Evolutionary conservation across 2,888 invertebrate genomes (phyloP), one percentile per base, ranked within the genome.

Genomic region (Lasiommata megera): DNA sequence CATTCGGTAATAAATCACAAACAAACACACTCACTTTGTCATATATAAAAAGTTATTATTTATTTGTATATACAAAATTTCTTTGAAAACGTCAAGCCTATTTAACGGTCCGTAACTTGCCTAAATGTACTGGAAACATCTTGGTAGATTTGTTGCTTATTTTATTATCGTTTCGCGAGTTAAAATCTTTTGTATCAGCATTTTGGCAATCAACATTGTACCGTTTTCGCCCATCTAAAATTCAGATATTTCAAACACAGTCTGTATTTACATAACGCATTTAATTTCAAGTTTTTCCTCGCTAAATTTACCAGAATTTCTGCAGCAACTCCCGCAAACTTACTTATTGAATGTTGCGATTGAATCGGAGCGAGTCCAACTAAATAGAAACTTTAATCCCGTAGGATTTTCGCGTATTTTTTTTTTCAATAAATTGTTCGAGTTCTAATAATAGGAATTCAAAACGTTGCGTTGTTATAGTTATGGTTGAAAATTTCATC

Each of bases 311-410:
- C 60, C 60, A 57, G 60, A 60, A 66, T 63, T 62, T 60, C 61
- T 61, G 41, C 61, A 58, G 55, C 64, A 64, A 62, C 61, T 64
- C 59, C 57, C 56, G 57, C 61, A 58, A 68, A 66, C 60, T 67
- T 65, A 60, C 64, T 63, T 60, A 60, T 61, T 57, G 61, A 61
- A 60, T 57, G 59, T 61, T 55, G 43, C 60, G 62, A 67, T 66
- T 65, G 65, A 67, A 66, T 67, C 60, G 57, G 58, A 56, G 57
- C 48, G 58, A 63, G 57, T 61, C 56, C 63, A 62, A 52, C 61
- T 57, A 62, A 65, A 63, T 67, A 63, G 60, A 61, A 63, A 67
- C 60, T 64, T 62, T 62, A 63, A 67, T 67, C 63, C 23, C 48
- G 37, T 36, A 12, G 38, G 51, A 51, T 40, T 51, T 51, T 51